Evolutionary conservation across 2,888 invertebrate genomes (phyloP).

Genomic region (Mechanitis mazaeus): DNA sequence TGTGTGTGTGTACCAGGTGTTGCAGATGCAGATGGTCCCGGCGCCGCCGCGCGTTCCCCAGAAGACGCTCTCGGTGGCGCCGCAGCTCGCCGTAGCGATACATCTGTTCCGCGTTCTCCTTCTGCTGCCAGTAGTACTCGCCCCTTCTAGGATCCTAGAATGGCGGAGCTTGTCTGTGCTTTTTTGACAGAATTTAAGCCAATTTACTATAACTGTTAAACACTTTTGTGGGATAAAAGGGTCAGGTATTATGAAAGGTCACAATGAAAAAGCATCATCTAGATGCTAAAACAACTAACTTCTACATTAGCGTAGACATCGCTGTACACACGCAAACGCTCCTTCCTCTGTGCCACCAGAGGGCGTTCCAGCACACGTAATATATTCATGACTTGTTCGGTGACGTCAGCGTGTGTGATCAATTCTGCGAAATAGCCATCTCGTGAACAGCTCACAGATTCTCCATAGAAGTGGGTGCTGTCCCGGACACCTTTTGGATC

Average conservation of each 20-base stretch:
- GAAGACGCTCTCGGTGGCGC: constrained; percentile 48
- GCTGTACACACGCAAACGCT: constrained; percentile 53
- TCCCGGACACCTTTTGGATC: constrained; percentile 60
- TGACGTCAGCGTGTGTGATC: constrained; percentile 57
- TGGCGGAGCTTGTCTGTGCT: background rate
- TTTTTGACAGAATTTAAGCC: background rate
- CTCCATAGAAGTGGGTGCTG: constrained; percentile 47
- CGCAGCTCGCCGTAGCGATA: constrained; percentile 54
- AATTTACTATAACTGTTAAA: background rate
- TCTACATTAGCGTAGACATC: constrained; percentile 67
- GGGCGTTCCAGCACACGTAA: constrained; percentile 61
- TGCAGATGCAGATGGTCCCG: constrained; percentile 52
- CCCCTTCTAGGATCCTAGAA: constrained; percentile 60
- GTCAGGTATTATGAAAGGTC: too few species aligned
- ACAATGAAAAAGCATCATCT: too few species aligned
- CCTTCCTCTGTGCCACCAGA: constrained; percentile 54
- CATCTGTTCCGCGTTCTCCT: constrained; percentile 58
- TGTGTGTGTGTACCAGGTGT: constrained; percentile 40
- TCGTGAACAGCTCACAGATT: constrained; percentile 50
- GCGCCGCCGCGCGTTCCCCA: constrained; percentile 42
- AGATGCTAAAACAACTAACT: constrained; percentile 34
- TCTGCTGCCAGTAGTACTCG: constrained; percentile 57
- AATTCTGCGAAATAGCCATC: constrained; percentile 65
- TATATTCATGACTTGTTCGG: constrained; percentile 59
- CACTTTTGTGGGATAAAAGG: too few species aligned